Base-by-base conservation (phyloP, 2,113 vertebrate species). In the Erpornis zantholeuca region DNA sequence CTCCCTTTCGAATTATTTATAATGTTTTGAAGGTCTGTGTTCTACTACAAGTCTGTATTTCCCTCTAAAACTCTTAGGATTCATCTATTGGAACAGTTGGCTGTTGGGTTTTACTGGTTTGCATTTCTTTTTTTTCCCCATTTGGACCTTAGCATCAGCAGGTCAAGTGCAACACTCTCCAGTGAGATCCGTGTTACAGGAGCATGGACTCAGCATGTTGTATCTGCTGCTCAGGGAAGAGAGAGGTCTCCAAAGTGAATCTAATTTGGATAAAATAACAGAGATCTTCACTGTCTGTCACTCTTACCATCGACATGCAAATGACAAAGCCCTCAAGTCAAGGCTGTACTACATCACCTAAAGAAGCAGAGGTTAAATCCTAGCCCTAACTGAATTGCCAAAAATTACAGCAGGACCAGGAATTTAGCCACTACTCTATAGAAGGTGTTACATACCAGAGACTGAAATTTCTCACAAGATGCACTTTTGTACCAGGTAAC, bases 151-250 rank as follows among this genome's bases (percentile, higher is more conserved):
- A 68, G 10, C 28, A 60, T 40, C 16, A 77, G 23, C 15, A 47
- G 33, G 36, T 79, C n/a, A 82, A 65, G 23, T n/a, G 31, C 42
- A 77, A 25, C 3, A 3, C 5, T 54, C 15, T 81, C 27, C 13
- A 73, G 7, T 29, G 47, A 66, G 15, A 75, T 44, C 56, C 27
- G 25, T 60, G 52, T 63, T 49, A 70, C 5, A 71, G 28, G n/a
- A 79, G 15, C 53, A 36, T 7, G 8, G 44, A 68, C 27, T 57
- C 38, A 19, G 6, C 0, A 0, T 64, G 38, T 70, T 50, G 1
- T 12, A 31, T 47, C 29, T 63, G 17, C 28, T 80, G 17, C 11
- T 84, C 65, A 79, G 44, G 24, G 28, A 82, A 57, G 17, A 57
- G 24, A 42, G 20, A n/a, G 19, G 23, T 77, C 16, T 28, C 52